These are phyloP conservation scores for Plectrocnemia conspersa DNA, from an alignment of 1,140 invertebrate genomes.

Conservation along the genomic window DNA sequence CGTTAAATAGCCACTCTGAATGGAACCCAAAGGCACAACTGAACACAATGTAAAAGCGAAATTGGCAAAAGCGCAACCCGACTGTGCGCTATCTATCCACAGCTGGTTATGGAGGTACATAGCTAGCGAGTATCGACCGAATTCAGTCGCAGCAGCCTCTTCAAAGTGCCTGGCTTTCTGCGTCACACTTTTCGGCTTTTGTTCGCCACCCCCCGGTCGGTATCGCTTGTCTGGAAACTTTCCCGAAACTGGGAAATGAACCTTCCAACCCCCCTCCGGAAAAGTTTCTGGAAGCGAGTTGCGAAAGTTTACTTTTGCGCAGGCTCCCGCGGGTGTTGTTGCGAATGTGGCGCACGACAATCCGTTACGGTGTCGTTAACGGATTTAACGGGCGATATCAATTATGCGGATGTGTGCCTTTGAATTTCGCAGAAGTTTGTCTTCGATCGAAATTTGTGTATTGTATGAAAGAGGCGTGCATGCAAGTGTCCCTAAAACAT, in stretches of 20 bases:
- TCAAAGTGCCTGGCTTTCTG: too few relatives aligned
- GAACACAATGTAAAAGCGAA: background rate
- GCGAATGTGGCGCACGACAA: background rate
- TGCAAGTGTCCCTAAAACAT: too few relatives aligned
- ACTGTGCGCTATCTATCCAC: background rate
- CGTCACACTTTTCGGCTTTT: constrained; percentile 14
- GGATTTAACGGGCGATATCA: too few relatives aligned
- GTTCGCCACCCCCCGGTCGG: background rate
- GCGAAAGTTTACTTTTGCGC: constrained; percentile 20
- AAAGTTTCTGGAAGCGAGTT: constrained; percentile 12
- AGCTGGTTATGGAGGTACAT: background rate
- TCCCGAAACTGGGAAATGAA: constrained; percentile 26
- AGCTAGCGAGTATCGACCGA: background rate
- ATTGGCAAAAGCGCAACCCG: background rate
- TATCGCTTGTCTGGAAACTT: constrained; percentile 34
- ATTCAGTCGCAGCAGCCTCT: too few relatives aligned
- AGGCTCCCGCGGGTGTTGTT: constrained; percentile 16
- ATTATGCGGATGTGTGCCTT: too few relatives aligned
- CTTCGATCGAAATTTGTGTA: too few relatives aligned
- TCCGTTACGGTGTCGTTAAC: too few relatives aligned
- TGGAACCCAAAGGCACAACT: background rate
- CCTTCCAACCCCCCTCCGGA: constrained; percentile 1
- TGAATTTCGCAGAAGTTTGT: too few relatives aligned
- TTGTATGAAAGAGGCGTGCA: too few relatives aligned
- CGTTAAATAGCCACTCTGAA: too few relatives aligned